Conservation (phyloP, 2,888 invertebrate genomes). For the Protonemura montana region DNA sequence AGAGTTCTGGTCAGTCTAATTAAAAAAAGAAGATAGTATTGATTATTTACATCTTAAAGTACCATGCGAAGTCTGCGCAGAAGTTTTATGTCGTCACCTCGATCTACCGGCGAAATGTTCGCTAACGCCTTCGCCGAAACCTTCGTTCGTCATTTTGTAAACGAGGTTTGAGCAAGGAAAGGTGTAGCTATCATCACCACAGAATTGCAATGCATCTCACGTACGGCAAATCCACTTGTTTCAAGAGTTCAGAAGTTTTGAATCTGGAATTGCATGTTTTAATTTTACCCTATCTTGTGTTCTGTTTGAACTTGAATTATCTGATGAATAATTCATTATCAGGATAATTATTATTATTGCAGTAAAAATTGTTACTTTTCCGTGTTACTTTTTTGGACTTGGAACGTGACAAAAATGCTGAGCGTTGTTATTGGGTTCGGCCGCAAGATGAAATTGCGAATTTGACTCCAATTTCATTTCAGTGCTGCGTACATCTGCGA, state of each 20-base stretch:
- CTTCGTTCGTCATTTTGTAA: too few relatives aligned
- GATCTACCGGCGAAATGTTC: too few relatives aligned
- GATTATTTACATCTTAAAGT: too few relatives aligned
- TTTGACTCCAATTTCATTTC: too few relatives aligned
- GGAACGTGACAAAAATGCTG: slow-evolving; percentile 14
- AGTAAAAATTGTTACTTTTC: slow-evolving; percentile 15
- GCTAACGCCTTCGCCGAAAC: too few relatives aligned
- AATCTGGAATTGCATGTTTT: slow-evolving; percentile 35
- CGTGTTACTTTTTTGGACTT: background rate
- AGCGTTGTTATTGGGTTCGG: background rate
- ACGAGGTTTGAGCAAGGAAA: too few relatives aligned
- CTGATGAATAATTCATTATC: slow-evolving; percentile 34
- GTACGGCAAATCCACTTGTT: slow-evolving; percentile 34
- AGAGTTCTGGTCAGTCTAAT: too few relatives aligned
- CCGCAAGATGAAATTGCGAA: background rate
- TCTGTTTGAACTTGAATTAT: slow-evolving; percentile 37
- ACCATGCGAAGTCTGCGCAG: too few relatives aligned
- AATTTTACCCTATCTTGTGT: slow-evolving; percentile 29
- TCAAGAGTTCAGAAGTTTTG: slow-evolving; percentile 31
- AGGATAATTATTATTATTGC: slow-evolving; percentile 41
- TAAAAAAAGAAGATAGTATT: too few relatives aligned
- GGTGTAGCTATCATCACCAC: too few relatives aligned
- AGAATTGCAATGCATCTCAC: slow-evolving; percentile 33
- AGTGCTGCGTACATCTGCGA: too few relatives aligned
- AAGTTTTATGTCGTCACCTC: too few relatives aligned